Base-by-base conservation (phyloP, 1,140 invertebrate genomes). In the Lithobius niger region DNA sequence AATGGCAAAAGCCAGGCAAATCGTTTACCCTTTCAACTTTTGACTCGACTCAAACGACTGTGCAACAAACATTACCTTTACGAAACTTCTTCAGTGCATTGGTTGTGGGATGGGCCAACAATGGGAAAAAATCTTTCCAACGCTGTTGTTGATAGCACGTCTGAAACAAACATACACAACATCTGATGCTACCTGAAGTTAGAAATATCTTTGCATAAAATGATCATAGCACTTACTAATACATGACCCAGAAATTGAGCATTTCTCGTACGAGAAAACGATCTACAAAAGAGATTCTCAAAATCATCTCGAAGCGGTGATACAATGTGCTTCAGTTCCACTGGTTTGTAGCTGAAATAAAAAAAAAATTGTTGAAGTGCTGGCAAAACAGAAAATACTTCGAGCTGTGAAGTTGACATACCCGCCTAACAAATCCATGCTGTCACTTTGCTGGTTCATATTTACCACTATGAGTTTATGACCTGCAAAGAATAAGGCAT, bases 381-480 rank as follows among this genome's bases (percentile, higher is more conserved):
- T 56, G 18, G 44, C 51, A 31, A n/a, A 61, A 19, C 18, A 47
- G 44, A 48, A 51, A 24, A 52, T n/a, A 31, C n/a, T n/a, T n/a
- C n/a, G n/a, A n/a, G n/a, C n/a, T n/a, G n/a, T n/a, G n/a, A n/a
- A n/a, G n/a, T 57, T 51, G 27, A 49, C 67, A 67, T 67, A 81
- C 70, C 96, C 95, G 62, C 96, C 97, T 1, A 99, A 74, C 13
- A 99, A 75, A 77, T 99, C 96, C 1, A 88, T 81, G 48, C 86
- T 91, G 72, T 99, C 95, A 61, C 89, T 97, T 69, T 99, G 95
- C 68, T 99, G 95, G 68, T 97, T 99, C 85, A 99, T 89, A 69
- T 99, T 99, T n/a, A 99, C 87, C 0, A 98, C 93, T 40, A 88
- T 76, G 15, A 99, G 72, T 66, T 84, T 86, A 60, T 90, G 80